phyloP scores from a whole-genome alignment of 2,888 invertebrate genomes.

The Mechanitis mazaeus region DNA sequence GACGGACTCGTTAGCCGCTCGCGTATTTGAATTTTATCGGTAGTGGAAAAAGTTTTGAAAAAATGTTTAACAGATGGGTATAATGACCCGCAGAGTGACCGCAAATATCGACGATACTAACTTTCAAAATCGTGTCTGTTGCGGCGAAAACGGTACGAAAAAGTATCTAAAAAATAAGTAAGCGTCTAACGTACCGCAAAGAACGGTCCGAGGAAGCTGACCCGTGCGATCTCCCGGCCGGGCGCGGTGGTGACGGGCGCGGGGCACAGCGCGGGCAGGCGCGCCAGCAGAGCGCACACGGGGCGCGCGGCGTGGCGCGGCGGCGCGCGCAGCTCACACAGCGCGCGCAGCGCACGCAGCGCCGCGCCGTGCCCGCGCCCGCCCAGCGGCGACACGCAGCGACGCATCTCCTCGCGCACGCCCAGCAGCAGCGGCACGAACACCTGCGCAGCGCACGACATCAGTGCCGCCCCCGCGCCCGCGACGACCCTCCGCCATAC shows the following conservation, averaged over 20 bases:
- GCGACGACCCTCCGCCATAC: slow-evolving; percentile 7
- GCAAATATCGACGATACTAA: too few species aligned
- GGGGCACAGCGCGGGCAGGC: slow-evolving; percentile 80
- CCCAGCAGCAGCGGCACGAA: slow-evolving; percentile 64
- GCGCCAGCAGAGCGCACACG: slow-evolving; percentile 70
- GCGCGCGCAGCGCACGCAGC: slow-evolving; percentile 84
- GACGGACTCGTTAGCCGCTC: too few species aligned
- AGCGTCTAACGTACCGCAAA: slow-evolving; percentile 78
- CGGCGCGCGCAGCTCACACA: slow-evolving; percentile 87
- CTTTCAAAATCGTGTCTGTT: too few species aligned
- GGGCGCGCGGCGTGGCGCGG: slow-evolving; percentile 83
- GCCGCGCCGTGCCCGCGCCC: slow-evolving; percentile 82
- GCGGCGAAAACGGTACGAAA: too few species aligned
- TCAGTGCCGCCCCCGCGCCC: too few species aligned
- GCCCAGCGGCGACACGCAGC: slow-evolving; percentile 82
- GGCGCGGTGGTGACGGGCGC: slow-evolving; percentile 83
- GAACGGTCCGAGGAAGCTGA: slow-evolving; percentile 94
- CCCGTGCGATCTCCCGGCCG: slow-evolving; percentile 90
- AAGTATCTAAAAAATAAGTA: too few species aligned
- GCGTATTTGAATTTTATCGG: too few species aligned
- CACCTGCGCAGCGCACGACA: slow-evolving; percentile 44
- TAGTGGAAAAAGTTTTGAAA: too few species aligned
- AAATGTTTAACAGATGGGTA: too few species aligned
- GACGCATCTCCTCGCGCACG: slow-evolving; percentile 77
- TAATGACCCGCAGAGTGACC: too few species aligned